Evolutionary conservation across 2,797 vertebrate genomes (phyloP), one percentile per base, ranked within the genome.

Genomic region (Pelobates cultripes): DNA sequence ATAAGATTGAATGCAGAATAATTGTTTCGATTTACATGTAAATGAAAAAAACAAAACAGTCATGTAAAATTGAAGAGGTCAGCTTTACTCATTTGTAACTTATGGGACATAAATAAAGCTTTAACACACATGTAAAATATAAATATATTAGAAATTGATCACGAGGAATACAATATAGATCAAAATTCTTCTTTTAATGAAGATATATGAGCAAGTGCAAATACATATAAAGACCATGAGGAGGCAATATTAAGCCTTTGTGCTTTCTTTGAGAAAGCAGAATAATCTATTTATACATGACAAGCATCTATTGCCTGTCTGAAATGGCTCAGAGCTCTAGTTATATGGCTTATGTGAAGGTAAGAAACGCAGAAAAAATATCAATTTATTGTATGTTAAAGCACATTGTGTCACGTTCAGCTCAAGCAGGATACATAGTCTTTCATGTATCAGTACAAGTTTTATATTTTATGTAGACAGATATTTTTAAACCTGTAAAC

Each of bases 301-400:
- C 71, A 83, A 83, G 44, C 81, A 79, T 78, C 71, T 83, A 74
- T 64, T 70, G 81, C 70, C 63, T 83, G 71, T 79, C 81, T 78
- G 53, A 70, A 83, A 70, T 64, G 57, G 66, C 71, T 75, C 43
- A 64, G 55, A 83, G 71, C 71, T 70, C 70, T 78, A 70, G 71
- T 75, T 79, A 83, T 83, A 53, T 70, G 77, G 77, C 55, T 83
- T 83, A 74, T 78, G 55, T 51, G 77, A 68, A 79, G 66, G 44
- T 15, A 75, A 75, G 71, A 78, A 70, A 83, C 61, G 63, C 41
- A 55, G 7, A 75, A 64, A 71, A 83, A 70, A 64, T 64, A 74
- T 43, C 63, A 70, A 75, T 79, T 79, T 64, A 70, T 70, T 79
- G 71, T 70, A 78, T 75, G 43, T 74, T 74, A 70, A 47, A 79